Evolutionary conservation across 2,113 vertebrate species (phyloP).

Genomic region (Phyllopteryx taeniolatus): DNA sequence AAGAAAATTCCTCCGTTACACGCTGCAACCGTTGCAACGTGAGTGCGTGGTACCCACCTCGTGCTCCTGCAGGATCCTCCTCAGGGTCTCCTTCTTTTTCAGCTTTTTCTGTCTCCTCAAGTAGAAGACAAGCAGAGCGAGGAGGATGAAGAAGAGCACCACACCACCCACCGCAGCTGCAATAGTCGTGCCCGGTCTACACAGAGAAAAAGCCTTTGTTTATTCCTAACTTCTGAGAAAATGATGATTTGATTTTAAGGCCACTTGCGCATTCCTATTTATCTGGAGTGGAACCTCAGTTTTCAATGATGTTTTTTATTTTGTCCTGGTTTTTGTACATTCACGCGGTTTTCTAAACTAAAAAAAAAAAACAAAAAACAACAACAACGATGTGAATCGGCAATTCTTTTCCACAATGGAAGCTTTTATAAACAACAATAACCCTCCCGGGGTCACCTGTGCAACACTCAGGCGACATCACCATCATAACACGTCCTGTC

Average conservation of each 20-base stretch:
- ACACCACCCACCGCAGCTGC: constrained; percentile 83
- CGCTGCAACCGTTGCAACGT: background rate
- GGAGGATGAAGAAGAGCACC: constrained; percentile 80
- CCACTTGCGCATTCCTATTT: too few relatives aligned
- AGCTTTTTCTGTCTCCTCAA: constrained; percentile 82
- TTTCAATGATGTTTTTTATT: too few relatives aligned
- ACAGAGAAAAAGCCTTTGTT: background rate
- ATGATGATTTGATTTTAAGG: background rate
- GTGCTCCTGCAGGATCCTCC: constrained; percentile 86
- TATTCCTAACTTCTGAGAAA: background rate
- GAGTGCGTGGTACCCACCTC: constrained; percentile 73
- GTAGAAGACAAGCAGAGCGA: constrained; percentile 77
- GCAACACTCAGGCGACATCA: too few relatives aligned
- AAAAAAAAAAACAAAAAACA: too few relatives aligned
- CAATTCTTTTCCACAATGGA: too few relatives aligned
- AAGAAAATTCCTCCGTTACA: background rate
- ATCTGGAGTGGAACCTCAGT: too few relatives aligned
- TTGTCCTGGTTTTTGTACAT: background rate
- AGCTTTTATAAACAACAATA: too few relatives aligned
- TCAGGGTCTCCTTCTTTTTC: constrained; percentile 84
- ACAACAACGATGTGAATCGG: too few relatives aligned
- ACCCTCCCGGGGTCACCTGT: too few relatives aligned
- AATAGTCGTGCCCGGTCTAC: constrained; percentile 84
- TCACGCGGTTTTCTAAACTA: too few relatives aligned
- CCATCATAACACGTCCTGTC: too few relatives aligned